phyloP scores from a whole-genome alignment of 2,113 vertebrate genomes.

The Peromyscus leucopus region DNA sequence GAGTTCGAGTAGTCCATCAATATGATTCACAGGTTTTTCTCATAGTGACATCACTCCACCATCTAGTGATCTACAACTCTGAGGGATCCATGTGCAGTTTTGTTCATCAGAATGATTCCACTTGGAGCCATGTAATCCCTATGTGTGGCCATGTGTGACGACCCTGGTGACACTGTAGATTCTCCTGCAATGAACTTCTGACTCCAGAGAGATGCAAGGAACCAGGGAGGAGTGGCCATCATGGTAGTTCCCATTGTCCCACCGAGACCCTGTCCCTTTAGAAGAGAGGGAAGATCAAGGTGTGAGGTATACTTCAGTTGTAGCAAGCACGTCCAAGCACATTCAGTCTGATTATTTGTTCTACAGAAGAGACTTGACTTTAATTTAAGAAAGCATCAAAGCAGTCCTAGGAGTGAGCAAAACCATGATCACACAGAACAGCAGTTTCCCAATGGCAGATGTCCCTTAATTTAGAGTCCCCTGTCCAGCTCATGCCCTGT shows the following conservation, averaged over 20 bases:
- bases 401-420: background rate
- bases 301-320: background rate
- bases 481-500: background rate
- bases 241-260: background rate
- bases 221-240: background rate
- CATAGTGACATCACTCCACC: background rate
- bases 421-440: background rate
- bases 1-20: background rate
- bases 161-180: background rate
- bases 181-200: background rate
- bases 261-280: background rate
- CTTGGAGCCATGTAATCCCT: background rate
- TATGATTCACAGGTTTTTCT: background rate
- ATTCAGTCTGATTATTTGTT: background rate
- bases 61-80: background rate
- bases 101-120: background rate
- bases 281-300: background rate
- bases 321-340: background rate
- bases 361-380: background rate
- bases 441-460: background rate
- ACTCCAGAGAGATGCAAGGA: background rate
- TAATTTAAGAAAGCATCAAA: conserved; percentile 26
- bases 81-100: background rate
- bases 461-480: background rate
- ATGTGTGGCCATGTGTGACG: background rate